A percentile compares a stretch with the other conserved stretches of the same genome.
Evolutionary conservation across 2,797 vertebrate species (phyloP).

Genomic region (Remorina albescens): DNA sequence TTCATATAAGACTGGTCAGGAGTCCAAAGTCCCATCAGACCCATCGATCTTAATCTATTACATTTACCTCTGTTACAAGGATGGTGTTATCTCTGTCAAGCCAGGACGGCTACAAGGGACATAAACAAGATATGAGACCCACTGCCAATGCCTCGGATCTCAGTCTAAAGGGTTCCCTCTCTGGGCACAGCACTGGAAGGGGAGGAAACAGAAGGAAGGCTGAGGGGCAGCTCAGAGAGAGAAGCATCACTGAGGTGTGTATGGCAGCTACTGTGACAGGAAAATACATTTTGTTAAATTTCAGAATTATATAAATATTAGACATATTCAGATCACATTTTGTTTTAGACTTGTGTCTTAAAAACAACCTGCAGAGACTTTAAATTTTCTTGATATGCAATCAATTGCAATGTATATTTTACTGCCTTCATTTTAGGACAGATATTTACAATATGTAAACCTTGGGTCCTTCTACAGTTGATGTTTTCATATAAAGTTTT

Average conservation of each 20-base stretch:
- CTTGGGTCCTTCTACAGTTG: neutral
- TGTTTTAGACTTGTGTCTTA: neutral
- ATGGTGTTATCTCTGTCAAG: neutral
- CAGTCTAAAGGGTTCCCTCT: neutral
- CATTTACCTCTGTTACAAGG: too few species aligned
- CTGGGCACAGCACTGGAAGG: neutral
- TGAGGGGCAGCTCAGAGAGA: neutral
- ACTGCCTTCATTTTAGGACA: neutral
- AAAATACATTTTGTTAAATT: neutral
- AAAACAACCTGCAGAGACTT: neutral
- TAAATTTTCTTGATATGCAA: neutral
- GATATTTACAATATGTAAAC: neutral
- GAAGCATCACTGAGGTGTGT: slow-evolving; percentile 34
- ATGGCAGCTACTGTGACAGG: slow-evolving; percentile 21
- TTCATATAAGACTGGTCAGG: neutral
- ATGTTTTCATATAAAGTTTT: neutral
- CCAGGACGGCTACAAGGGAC: too few species aligned
- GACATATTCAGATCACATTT: neutral
- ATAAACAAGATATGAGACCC: neutral
- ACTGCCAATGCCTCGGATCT: neutral
- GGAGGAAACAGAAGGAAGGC: neutral
- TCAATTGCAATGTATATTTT: neutral
- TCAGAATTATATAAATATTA: too few species aligned
- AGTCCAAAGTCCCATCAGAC: neutral
- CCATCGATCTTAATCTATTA: neutral